phyloP scores from a whole-genome alignment of 2,113 vertebrate species.

The Phasianus colchicus region DNA sequence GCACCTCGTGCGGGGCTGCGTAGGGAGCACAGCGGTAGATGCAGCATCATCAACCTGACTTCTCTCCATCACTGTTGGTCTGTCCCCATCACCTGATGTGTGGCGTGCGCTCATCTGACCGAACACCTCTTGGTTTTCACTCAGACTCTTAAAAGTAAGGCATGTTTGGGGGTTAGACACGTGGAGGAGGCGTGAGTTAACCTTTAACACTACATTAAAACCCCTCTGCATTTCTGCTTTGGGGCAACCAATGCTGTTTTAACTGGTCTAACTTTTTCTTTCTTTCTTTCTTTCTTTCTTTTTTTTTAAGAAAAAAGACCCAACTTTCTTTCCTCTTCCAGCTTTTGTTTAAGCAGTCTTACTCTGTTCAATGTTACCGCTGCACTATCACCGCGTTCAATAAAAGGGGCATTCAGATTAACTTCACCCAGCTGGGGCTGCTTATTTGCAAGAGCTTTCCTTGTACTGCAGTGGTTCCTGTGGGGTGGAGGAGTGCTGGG shows the following conservation, averaged over 20 bases:
- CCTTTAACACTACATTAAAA: conserved; percentile 61
- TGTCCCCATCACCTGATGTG: neutral
- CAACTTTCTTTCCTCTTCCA: conserved; percentile 62
- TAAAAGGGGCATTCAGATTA: conserved; percentile 71
- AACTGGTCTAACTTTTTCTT: conserved; percentile 47
- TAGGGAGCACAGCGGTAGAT: neutral
- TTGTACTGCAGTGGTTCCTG: neutral
- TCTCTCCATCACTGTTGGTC: neutral
- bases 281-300: neutral
- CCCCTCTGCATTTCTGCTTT: neutral
- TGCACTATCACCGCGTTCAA: conserved; percentile 68
- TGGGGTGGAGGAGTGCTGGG: neutral
- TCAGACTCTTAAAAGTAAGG: conserved; percentile 53
- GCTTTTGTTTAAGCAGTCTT: conserved; percentile 72
- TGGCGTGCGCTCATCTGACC: conserved; percentile 21
- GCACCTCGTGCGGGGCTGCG: neutral
- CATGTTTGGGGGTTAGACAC: neutral
- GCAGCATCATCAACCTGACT: neutral
- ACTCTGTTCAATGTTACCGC: conserved; percentile 69
- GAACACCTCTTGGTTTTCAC: conserved; percentile 38
- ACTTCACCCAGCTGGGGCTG: conserved; percentile 35
- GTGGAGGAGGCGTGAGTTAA: conserved; percentile 1
- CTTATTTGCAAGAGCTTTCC: neutral
- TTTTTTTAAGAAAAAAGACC: neutral
- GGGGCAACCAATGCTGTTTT: neutral